Evolutionary conservation across 2,113 vertebrate species (phyloP).

Genomic region (Amphilophus citrinellus): DNA sequence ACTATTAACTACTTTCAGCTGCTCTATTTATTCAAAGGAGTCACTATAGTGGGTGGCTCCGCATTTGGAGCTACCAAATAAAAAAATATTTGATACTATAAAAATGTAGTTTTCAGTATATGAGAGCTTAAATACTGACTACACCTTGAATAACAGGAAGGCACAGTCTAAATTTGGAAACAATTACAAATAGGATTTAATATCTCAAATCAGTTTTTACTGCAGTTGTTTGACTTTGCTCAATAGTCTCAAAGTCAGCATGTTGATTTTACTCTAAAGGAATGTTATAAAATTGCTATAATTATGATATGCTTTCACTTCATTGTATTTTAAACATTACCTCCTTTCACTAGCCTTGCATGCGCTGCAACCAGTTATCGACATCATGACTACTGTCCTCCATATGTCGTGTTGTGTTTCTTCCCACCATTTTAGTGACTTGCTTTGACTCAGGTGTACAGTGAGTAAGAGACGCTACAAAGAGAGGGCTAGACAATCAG

Average conservation of each 20-base stretch:
- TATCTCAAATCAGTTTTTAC: no score
- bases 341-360: no score
- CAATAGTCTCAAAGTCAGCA: neutral
- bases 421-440: neutral
- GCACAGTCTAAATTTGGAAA: neutral
- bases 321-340: neutral
- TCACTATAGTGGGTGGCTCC: no score
- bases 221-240: no score
- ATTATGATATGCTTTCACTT: neutral
- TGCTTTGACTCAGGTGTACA: neutral
- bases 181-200: neutral
- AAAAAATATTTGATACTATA: no score
- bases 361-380: neutral
- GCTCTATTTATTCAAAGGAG: no score
- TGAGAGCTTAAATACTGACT: neutral
- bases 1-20: no score
- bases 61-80: neutral
- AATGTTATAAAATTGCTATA: neutral
- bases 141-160: neutral
- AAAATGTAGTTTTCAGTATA: no score
- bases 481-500: neutral
- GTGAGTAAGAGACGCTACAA: neutral
- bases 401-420: neutral
- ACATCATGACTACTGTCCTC: neutral
- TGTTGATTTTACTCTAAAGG: no score